Percentiles rank a stretch among this genome's conserved stretches.
phyloP scores from a whole-genome alignment of 2,113 vertebrate species.

The Paramisgurnus dabryanus region DNA sequence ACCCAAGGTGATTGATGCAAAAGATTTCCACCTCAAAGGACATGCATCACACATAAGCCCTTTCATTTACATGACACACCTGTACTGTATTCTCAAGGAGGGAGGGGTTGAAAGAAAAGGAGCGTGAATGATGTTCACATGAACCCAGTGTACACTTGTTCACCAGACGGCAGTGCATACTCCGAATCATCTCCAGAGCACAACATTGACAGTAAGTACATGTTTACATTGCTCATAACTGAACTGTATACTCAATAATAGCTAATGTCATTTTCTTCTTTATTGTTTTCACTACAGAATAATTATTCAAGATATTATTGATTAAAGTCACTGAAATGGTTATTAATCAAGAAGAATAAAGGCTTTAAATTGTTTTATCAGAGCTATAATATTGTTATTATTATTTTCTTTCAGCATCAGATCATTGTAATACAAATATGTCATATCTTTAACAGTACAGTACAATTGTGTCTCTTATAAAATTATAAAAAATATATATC shows the following conservation, averaged over 20 bases:
- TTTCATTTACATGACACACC: neutral
- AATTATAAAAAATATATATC: too few species aligned
- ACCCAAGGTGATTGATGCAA: neutral
- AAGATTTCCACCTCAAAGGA: neutral
- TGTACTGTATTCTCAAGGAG: slow-evolving; percentile 1
- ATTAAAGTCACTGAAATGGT: too few species aligned
- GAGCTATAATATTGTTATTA: too few species aligned
- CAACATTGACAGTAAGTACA: slow-evolving; percentile 5
- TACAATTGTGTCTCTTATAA: too few species aligned
- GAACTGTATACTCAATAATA: neutral
- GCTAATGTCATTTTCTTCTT: neutral
- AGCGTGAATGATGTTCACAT: neutral
- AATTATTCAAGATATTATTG: neutral
- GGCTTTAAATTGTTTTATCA: too few species aligned
- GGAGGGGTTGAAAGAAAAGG: slow-evolving; percentile 20
- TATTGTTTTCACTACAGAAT: neutral
- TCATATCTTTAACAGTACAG: too few species aligned
- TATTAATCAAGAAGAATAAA: too few species aligned
- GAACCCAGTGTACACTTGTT: slow-evolving; percentile 1
- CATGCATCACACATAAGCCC: neutral
- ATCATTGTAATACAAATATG: neutral
- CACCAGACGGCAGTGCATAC: neutral
- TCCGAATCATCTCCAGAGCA: neutral
- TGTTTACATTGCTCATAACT: too few species aligned
- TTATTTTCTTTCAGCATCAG: neutral